Conservation (phyloP, 2,113 vertebrate species). For the Rissa tridactyla region DNA sequence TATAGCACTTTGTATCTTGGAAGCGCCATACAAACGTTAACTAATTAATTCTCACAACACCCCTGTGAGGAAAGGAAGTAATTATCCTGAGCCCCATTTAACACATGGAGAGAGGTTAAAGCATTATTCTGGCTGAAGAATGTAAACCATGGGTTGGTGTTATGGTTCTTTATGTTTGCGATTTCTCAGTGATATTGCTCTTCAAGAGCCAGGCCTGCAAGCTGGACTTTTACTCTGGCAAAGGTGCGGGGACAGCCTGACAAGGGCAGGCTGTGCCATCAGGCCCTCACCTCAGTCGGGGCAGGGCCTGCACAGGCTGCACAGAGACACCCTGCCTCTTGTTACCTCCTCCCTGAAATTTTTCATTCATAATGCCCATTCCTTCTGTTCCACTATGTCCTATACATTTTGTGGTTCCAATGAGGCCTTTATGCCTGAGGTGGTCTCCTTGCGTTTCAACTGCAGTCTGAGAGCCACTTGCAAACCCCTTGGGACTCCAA, state of each 20-base stretch:
- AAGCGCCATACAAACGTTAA: not conserved
- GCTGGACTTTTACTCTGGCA: not conserved
- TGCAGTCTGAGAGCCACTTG: not conserved
- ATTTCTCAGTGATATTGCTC: not conserved
- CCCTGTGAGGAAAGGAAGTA: constrained; percentile 7
- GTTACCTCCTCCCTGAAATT: not conserved
- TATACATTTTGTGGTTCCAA: not conserved
- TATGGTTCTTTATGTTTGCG: not conserved
- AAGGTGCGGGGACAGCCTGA: not conserved
- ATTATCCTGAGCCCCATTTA: not conserved
- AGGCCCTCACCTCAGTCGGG: accelerated
- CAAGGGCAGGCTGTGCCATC: accelerated
- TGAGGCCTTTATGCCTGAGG: not conserved
- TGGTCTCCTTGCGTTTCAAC: not conserved
- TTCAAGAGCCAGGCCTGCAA: not conserved
- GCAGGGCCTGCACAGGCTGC: no score
- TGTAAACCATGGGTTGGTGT: accelerated
- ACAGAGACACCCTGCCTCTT: not conserved
- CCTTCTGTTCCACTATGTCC: not conserved
- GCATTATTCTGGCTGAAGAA: not conserved
- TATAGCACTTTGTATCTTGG: constrained; percentile 18
- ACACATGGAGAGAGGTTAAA: not conserved
- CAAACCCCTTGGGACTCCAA: not conserved
- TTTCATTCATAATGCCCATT: not conserved
- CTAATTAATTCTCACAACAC: constrained; percentile 45